phyloP scores from a whole-genome alignment of 2,113 vertebrate species.

The Axis porcinus region DNA sequence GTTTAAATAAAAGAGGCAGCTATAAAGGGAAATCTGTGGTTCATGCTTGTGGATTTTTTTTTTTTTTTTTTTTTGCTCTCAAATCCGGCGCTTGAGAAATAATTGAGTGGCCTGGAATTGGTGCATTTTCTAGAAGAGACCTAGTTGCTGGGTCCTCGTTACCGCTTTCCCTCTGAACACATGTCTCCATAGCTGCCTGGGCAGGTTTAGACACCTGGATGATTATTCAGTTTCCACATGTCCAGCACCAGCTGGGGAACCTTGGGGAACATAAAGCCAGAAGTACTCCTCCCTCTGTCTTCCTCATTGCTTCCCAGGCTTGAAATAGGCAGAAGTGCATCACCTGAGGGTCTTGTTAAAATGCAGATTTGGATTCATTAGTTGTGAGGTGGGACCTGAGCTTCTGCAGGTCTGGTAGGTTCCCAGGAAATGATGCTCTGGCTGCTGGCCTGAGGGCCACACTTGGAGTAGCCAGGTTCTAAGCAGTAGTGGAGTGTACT shows the following conservation, averaged over 20 bases:
- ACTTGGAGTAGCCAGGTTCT: neutral
- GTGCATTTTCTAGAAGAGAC: neutral
- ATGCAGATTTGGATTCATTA: neutral
- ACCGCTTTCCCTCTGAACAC: neutral
- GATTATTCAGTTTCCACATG: neutral
- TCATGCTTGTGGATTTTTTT: slow-evolving; percentile 25
- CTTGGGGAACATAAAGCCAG: rapidly evolving
- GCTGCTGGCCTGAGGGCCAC: neutral
- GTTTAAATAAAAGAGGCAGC: slow-evolving; percentile 84
- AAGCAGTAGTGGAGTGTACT: too few species aligned
- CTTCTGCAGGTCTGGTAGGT: neutral
- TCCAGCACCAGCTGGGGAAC: neutral
- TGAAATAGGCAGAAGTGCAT: neutral
- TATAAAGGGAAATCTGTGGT: slow-evolving; percentile 77
- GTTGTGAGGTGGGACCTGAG: neutral
- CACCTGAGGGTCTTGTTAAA: slow-evolving; percentile 41
- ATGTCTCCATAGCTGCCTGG: neutral
- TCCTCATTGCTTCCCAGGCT: neutral
- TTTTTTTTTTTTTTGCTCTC: slow-evolving; percentile 50
- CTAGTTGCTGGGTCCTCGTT: neutral
- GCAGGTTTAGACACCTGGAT: neutral
- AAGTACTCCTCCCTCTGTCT: neutral
- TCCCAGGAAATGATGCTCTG: neutral
- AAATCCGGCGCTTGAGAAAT: slow-evolving; percentile 79
- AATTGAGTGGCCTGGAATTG: slow-evolving; percentile 70